Evolutionary conservation across 2,113 vertebrate species (phyloP).

Genomic region (Pagrus major): DNA sequence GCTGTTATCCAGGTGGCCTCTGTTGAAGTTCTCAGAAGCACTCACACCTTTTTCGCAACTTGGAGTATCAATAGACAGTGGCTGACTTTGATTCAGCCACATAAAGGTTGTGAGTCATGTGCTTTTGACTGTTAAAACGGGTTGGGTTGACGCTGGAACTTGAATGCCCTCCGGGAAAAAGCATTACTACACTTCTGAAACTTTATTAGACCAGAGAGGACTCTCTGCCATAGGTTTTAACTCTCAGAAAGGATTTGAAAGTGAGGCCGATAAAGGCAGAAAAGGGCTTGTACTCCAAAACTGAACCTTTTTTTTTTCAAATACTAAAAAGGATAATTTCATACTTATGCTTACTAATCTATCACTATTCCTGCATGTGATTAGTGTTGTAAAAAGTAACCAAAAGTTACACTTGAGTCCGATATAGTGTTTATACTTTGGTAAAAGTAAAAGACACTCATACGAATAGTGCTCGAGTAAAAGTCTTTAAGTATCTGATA

Average conservation of each 20-base stretch:
- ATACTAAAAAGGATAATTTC: not conserved
- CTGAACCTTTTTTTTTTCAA: not conserved
- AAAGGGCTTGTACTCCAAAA: conserved; percentile 1
- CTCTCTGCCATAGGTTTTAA: conserved; percentile 36
- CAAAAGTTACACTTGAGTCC: too few species aligned
- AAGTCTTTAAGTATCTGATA: too few species aligned
- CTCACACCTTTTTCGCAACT: conserved; percentile 76
- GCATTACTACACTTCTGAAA: conserved; percentile 76
- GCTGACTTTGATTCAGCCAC: conserved; percentile 83
- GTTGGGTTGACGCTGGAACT: conserved; percentile 80
- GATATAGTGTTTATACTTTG: too few species aligned
- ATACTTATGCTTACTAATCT: not conserved
- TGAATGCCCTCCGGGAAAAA: conserved; percentile 79
- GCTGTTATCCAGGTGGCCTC: conserved; percentile 84
- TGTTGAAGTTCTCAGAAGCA: conserved; percentile 77
- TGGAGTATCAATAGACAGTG: conserved; percentile 79
- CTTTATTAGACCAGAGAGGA: conserved; percentile 62
- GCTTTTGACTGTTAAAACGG: conserved; percentile 80
- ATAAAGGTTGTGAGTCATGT: conserved; percentile 80
- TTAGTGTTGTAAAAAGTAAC: too few species aligned
- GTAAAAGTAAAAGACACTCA: too few species aligned
- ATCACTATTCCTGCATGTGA: not conserved
- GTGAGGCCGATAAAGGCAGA: conserved; percentile 28
- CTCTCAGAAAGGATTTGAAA: conserved; percentile 29
- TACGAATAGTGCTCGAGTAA: too few species aligned